Evolutionary conservation across 2,113 vertebrate genomes (phyloP), one percentile per base, ranked within the genome.

Genomic region (Pygoscelis antarcticus): DNA sequence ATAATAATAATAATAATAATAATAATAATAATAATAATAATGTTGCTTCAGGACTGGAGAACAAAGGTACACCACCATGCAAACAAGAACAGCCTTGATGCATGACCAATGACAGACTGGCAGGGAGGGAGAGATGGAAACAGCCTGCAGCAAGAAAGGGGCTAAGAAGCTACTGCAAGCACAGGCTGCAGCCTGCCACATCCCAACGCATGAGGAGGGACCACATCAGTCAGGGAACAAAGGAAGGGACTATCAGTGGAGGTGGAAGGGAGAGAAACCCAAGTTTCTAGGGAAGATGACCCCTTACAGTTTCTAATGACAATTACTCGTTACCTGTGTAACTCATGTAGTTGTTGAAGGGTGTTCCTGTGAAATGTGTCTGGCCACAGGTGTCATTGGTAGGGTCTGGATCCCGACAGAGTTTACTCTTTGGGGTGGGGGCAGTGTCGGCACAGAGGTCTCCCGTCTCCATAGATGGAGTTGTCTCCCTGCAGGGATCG

Each of bases 271-370:
- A 91, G 14, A 57, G 17, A 81, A 86, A 29, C 3, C 7, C 40
- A 29, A 2, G 11, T 65, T 80, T 40, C 49, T 27, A 65, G 4
- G 30, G 52, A 44, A 84, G 64, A 16, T 4, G 70, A 34, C 27
- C 8, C 17, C 36, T 19, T 17, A 23, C 12, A 27, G 3, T 42
- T 49, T 10, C 34, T n/a, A 34, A 2, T 0, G 2, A 10, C 0
- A 1, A 13, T 15, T 5, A 0, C 12, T 16, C 1, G 0, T 88
- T 98, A 99, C 99, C 99, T 98, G 99, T 99, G 88, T 99, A 99
- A 91, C 99, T 99, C 99, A 99, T 99, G 88, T 99, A 99, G 98
- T 99, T 99, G 96, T 97, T 99, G 96, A 99, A 99, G 2, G 99
- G 99, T 1, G 99, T 99, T 90, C 98, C 98, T 2, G 97, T 98